Evolutionary conservation across 2,888 invertebrate species (phyloP).

Genomic region (Rhamnusium bicolor): DNA sequence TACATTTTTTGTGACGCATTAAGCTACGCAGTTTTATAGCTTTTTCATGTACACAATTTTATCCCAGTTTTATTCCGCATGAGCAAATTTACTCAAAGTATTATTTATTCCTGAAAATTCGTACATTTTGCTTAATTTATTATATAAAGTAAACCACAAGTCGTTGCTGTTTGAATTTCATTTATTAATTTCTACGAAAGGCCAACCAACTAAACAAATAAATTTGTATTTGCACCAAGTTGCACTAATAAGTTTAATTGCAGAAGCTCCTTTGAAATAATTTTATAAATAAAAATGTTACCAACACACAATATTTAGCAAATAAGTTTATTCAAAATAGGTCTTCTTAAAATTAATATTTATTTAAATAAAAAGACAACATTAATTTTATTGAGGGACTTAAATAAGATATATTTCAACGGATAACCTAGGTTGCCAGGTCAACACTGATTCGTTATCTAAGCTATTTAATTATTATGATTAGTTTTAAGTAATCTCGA

Average conservation of each 20-base stretch:
- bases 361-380: too few relatives aligned
- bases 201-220: constrained; percentile 6
- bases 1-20: constrained; percentile 10
- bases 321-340: too few relatives aligned
- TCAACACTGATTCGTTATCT: too few relatives aligned
- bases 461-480: too few relatives aligned
- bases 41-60: constrained; percentile 15
- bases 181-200: constrained; percentile 14
- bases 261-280: background rate
- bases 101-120: background rate
- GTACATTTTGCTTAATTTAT: constrained; percentile 9
- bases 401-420: too few relatives aligned
- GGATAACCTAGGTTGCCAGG: too few relatives aligned
- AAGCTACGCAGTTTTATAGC: constrained; percentile 15
- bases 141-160: background rate
- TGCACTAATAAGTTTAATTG: constrained; percentile 5
- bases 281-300: background rate
- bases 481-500: too few relatives aligned
- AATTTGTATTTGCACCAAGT: background rate
- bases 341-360: too few relatives aligned
- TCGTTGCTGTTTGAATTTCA: constrained; percentile 15
- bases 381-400: too few relatives aligned
- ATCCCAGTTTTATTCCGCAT: constrained; percentile 1
- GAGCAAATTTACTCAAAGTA: background rate
- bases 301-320: background rate